These are phyloP conservation scores for Pseudochirops corinnae DNA, from an alignment of 2,797 vertebrate genomes.

Conservation along the genomic window DNA sequence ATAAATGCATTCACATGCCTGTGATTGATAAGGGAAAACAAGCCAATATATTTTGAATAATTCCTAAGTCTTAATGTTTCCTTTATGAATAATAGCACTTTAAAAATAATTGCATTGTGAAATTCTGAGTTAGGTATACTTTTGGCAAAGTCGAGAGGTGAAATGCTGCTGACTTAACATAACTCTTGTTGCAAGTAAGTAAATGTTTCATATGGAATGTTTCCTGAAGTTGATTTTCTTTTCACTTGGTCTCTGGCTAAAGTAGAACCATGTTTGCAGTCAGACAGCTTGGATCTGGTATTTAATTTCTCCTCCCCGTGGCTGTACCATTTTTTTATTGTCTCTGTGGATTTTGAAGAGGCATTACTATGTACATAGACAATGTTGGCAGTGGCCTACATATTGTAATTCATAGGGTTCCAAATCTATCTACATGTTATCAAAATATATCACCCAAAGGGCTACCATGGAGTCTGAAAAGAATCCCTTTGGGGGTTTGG, in stretches of 20 bases:
- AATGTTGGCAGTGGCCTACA: background rate
- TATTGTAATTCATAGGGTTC: background rate
- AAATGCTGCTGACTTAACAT: background rate
- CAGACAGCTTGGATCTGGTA: background rate
- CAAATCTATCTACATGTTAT: background rate
- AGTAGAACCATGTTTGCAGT: background rate
- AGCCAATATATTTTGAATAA: background rate
- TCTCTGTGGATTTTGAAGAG: background rate
- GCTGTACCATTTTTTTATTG: background rate
- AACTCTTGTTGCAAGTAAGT: background rate
- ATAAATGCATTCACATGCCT: background rate
- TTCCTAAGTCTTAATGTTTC: background rate
- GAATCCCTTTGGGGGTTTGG: background rate
- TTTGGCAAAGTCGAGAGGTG: background rate
- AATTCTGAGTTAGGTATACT: background rate
- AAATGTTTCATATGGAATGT: background rate
- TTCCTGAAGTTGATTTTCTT: background rate
- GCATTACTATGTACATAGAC: background rate
- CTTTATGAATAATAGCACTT: background rate
- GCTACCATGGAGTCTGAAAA: background rate
- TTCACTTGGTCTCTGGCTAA: background rate
- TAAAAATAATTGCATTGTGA: background rate
- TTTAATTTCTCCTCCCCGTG: background rate
- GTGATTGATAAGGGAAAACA: background rate
- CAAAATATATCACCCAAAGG: background rate